phyloP scores from a whole-genome alignment of 2,888 invertebrate species.

The Volucella inanis region DNA sequence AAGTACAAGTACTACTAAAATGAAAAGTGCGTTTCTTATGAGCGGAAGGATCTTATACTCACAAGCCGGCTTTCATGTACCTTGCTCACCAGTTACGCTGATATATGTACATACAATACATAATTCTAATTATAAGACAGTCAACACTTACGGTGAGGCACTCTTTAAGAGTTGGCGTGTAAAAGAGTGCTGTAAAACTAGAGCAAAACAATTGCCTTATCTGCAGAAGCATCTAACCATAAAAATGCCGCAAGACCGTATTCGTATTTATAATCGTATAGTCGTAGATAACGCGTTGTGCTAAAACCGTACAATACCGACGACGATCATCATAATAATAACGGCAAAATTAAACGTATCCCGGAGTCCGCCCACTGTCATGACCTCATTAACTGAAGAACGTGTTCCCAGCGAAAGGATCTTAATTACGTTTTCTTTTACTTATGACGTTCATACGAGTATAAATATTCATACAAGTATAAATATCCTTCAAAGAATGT shows the following conservation, averaged over 20 bases:
- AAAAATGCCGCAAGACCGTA: too few relatives aligned
- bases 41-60: too few relatives aligned
- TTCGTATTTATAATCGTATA: not conserved
- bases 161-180: not conserved
- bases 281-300: too few relatives aligned
- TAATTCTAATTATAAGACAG: constrained; percentile 25
- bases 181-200: not conserved
- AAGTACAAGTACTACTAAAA: too few relatives aligned
- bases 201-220: constrained; percentile 24
- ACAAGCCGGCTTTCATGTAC: too few relatives aligned
- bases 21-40: too few relatives aligned
- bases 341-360: constrained; percentile 53
- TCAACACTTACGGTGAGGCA: constrained; percentile 6
- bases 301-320: constrained; percentile 23
- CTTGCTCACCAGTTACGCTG: not conserved
- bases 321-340: constrained; percentile 48
- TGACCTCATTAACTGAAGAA: constrained; percentile 65
- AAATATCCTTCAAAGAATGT: constrained; percentile 40
- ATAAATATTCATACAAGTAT: constrained; percentile 15
- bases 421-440: constrained; percentile 60
- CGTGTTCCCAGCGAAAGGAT: constrained; percentile 62
- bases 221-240: constrained; percentile 3
- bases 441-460: constrained; percentile 27
- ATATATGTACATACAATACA: not conserved
- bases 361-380: constrained; percentile 52